Percentiles rank a stretch among this genome's conserved stretches.
Conservation (phyloP, 2,888 invertebrate species). For the Eucera pruinosa region DNA sequence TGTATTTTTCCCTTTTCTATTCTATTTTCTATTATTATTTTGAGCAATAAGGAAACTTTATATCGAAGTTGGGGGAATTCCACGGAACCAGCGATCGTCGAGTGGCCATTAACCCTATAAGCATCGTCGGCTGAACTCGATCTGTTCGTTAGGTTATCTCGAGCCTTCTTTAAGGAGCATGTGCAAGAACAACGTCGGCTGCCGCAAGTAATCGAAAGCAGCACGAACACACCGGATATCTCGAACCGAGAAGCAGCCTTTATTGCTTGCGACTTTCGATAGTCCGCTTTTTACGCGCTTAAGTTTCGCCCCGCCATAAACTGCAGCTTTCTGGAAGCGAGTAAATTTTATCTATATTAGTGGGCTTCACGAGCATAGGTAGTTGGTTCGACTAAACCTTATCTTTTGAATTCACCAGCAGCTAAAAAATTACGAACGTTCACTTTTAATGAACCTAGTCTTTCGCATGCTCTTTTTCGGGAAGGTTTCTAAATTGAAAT, state of each 20-base stretch:
- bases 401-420: constrained; percentile 2
- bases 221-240: constrained; percentile 47
- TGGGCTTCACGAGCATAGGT: background rate
- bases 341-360: constrained; percentile 27
- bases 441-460: constrained; percentile 10
- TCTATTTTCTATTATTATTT: too few species aligned
- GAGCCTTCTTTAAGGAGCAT: constrained; percentile 35
- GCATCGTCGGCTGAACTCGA: constrained; percentile 50
- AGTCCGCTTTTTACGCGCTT: background rate
- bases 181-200: constrained; percentile 43
- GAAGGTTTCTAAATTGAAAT: constrained; percentile 12
- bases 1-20: too few species aligned
- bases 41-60: too few species aligned
- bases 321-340: background rate
- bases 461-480: background rate
- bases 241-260: constrained; percentile 31
- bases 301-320: background rate
- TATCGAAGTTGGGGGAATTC: constrained; percentile 11
- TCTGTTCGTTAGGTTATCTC: constrained; percentile 68
- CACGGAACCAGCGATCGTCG: background rate
- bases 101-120: constrained; percentile 53
- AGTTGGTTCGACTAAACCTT: background rate
- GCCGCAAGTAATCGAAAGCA: constrained; percentile 50
- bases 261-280: constrained; percentile 39
- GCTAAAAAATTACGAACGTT: constrained; percentile 3